Evolutionary conservation across 2,888 invertebrate species (phyloP).

Genomic region (Caprella mutica): DNA sequence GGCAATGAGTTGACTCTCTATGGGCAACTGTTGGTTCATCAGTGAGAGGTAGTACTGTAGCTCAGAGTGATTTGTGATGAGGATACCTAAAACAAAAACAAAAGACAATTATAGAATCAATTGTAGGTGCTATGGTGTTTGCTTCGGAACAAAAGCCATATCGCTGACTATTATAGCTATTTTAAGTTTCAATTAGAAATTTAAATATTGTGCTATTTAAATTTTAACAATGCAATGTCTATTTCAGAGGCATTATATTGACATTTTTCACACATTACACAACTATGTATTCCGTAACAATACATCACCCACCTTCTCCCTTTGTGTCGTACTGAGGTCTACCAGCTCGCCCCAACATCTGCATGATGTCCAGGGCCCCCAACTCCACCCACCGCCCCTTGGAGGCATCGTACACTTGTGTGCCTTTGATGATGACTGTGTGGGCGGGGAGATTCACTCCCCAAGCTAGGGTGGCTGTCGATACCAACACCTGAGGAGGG

Average conservation of each 20-base stretch:
- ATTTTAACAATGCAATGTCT: too few relatives aligned
- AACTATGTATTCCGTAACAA: too few relatives aligned
- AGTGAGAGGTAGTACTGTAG: slow-evolving; percentile 94
- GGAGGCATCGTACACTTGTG: slow-evolving; percentile 90
- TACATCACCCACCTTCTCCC: slow-evolving; percentile 47
- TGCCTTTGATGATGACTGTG: slow-evolving; percentile 95
- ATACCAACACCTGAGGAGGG: slow-evolving; percentile 61
- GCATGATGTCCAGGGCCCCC: slow-evolving; percentile 91
- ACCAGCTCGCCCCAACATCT: slow-evolving; percentile 97
- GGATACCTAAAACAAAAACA: slow-evolving; percentile 55
- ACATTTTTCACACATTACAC: too few relatives aligned
- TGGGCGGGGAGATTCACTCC: slow-evolving; percentile 98
- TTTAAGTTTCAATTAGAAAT: too few relatives aligned
- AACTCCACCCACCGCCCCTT: slow-evolving; percentile 97
- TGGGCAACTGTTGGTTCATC: slow-evolving; percentile 94
- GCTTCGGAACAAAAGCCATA: too few relatives aligned
- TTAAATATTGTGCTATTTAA: too few relatives aligned
- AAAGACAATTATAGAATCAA: too few relatives aligned
- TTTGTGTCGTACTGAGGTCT: slow-evolving; percentile 97
- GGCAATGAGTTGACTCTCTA: slow-evolving; percentile 68
- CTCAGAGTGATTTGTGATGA: slow-evolving; percentile 97
- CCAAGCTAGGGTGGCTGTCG: slow-evolving; percentile 98
- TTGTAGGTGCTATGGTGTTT: too few relatives aligned
- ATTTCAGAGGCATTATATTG: too few relatives aligned
- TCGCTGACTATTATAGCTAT: too few relatives aligned